Percentiles rank a stretch among this genome's conserved stretches.
Evolutionary conservation across 2,888 invertebrate genomes (phyloP).

Genomic region (Mythimna loreyi): DNA sequence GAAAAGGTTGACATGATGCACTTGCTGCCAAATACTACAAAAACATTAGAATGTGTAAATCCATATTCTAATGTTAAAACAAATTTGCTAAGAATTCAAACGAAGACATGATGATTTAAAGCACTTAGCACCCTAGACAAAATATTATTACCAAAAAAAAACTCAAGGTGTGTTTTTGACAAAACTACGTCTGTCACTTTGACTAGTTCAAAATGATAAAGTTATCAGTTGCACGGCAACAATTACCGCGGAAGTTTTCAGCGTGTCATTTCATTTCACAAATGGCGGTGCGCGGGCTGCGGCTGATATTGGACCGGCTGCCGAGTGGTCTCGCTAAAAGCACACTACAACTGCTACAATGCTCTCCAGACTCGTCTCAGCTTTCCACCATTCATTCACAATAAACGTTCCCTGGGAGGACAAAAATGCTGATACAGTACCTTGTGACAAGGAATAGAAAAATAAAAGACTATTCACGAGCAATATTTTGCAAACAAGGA

Average conservation of each 20-base stretch:
- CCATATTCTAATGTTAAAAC: no score
- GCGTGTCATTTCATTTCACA: constrained; percentile 66
- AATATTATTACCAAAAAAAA: no score
- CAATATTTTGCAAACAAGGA: not conserved
- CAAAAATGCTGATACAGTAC: constrained; percentile 45
- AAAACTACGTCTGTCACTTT: no score
- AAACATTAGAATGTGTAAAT: no score
- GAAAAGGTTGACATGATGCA: no score
- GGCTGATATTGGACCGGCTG: constrained; percentile 54
- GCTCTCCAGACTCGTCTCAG: constrained; percentile 64
- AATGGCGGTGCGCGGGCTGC: constrained; percentile 54
- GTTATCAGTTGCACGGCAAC: constrained; percentile 53
- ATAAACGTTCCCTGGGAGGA: constrained; percentile 51
- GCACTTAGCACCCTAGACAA: no score
- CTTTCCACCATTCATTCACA: constrained; percentile 64
- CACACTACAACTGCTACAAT: constrained; percentile 67
- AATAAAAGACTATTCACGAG: constrained; percentile 5
- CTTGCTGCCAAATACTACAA: no score
- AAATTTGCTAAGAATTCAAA: no score
- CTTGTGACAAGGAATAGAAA: constrained; percentile 12
- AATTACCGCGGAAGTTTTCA: constrained; percentile 64
- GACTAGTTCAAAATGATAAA: constrained; percentile 4
- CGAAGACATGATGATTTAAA: no score
- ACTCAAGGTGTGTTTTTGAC: no score
- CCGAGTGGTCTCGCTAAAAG: constrained; percentile 68